Base-by-base conservation (phyloP, 2,113 vertebrate genomes). In the Pluvianellus socialis region DNA sequence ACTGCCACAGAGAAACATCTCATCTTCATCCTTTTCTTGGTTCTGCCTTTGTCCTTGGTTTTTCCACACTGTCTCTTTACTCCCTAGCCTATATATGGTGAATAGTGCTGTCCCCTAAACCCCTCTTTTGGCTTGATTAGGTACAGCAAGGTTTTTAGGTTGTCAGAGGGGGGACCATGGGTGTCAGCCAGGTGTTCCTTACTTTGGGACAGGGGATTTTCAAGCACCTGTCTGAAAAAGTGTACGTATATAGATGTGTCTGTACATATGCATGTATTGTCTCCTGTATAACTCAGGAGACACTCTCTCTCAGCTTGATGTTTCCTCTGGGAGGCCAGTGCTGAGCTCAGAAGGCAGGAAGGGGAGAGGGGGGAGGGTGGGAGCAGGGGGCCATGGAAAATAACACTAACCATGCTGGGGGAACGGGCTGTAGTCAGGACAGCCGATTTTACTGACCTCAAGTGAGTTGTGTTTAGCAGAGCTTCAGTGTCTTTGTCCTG, bases 181-280 rank as follows among this genome's bases (percentile, higher is more conserved):
- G 32, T 79, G 18, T 30, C 56, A 79, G 45, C 6, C 52, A 62
- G 40, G 5, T 55, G 28, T 67, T 68, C 45, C 27, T 73, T 8
- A 12, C 45, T 79, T 75, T 4, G 0, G 14, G n/a, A 56, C 35
- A 33, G 21, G 28, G 35, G 35, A 65, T 22, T 94, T 80, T 76
- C 45, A 70, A 70, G 49, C 18, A 21, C 12, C 1, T 76, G 33
- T 44, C 16, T 76, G 58, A 55, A 75, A 53, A 83, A 30, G 4
- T 14, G 4, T 32, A 2, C 38, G 15, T 4, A 32, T 24, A 26
- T 19, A 65, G 3, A 0, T 17, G 49, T 5, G 3, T 59, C 30
- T 27, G 18, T 26, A 56, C 7, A 5, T 40, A 21, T 10, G 14
- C 24, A 21, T 55, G 30, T 12, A 49, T 35, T 5, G 0, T 5